Evolutionary conservation across 37 sponge, comb jelly and placozoan species (phyloP), one percentile per base, ranked within the genome.

Genomic region (Aplysina aerophoba): DNA sequence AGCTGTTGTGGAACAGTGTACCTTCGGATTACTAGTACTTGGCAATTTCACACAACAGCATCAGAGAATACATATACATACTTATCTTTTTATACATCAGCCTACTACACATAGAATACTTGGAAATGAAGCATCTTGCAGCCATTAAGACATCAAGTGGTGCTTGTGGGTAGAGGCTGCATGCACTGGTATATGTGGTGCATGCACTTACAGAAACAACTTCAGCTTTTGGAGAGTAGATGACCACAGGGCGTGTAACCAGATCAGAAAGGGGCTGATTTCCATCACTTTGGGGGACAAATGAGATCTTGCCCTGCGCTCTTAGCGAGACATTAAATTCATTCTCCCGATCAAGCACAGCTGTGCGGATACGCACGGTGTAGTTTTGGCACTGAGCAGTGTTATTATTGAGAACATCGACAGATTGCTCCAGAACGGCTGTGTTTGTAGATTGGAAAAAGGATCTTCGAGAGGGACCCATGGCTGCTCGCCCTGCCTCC

Each of bases 181-280:
- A 44, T 44, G 71, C 71, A 11, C 12, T n/a, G 0, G 33, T 35
- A 69, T 62, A 25, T 11, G 2, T 14, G 5, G 11, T 62, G 5
- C 28, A 31, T 4, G 6, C 19, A 69, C 71, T 69, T 69, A 69
- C 71, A 69, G 27, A 16, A 20, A 16, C 34, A 17, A 35, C 28
- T n/a, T 35, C 30, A 1, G 13, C 35, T 30, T 30, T n/a, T 1
- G 6, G 11, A 3, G 28, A 31, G 13, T 41, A 15, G 20, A 41
- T 19, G 3, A 75, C 50, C 21, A 75, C 78, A 25, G 78, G 78
- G 44, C 78, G 44, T 19, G 41, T 40, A 21, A 4, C 11, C 78
- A 75, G 25, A 75, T 75, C 78, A 41, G 78, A 40, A n/a, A 75
- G 1, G 50, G 78, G 37, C 78, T 75, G 78, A 41, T 75, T 75